Evolutionary conservation across 2,113 vertebrate genomes (phyloP).

Genomic region (Pao palembangensis): DNA sequence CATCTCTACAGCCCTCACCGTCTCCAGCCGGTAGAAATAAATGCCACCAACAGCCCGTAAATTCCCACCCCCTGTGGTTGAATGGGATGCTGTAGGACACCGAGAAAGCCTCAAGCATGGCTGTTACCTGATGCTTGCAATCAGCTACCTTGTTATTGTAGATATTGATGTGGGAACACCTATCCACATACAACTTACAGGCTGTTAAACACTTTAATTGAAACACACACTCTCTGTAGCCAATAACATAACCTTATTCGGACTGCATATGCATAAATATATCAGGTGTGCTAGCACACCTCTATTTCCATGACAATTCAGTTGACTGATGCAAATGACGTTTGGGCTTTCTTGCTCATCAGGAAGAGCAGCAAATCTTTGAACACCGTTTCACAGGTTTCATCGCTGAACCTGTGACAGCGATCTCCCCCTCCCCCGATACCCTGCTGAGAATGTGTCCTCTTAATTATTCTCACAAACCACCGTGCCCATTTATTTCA

Average conservation of each 20-base stretch:
- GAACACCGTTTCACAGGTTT: background rate
- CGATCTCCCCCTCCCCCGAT: no score
- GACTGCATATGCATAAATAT: background rate
- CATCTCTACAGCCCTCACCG: conserved; percentile 29
- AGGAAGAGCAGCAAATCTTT: background rate
- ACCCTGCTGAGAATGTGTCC: background rate
- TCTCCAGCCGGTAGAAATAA: conserved; percentile 43
- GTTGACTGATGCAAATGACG: background rate
- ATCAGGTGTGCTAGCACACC: background rate
- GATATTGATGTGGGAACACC: background rate
- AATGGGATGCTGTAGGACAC: no score
- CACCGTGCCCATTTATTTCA: background rate
- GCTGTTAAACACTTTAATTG: background rate
- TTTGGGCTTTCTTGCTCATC: background rate
- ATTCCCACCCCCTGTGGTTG: background rate
- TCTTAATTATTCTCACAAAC: background rate
- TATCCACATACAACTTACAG: background rate
- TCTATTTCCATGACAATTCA: background rate
- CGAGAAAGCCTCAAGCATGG: background rate
- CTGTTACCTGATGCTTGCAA: background rate
- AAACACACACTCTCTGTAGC: background rate
- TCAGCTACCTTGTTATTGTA: background rate
- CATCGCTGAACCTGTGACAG: background rate
- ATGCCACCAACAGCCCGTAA: conserved; percentile 12
- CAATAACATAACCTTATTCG: background rate